Evolutionary conservation across 1,140 invertebrate species (phyloP), one percentile per base, ranked within the genome.

Genomic region (Pachypsylla venusta): DNA sequence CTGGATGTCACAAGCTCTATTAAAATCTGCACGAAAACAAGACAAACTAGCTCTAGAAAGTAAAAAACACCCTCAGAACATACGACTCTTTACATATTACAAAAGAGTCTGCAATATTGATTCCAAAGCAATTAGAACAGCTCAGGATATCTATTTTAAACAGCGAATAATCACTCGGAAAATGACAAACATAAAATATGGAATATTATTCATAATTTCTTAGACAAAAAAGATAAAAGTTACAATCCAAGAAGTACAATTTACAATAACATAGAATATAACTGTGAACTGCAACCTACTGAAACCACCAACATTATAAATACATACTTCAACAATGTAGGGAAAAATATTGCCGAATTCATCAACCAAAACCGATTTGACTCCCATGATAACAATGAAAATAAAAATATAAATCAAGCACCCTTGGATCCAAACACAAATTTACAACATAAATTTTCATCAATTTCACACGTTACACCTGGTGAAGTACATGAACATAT

Each of bases 61-160:
- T 53, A 58, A 53, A 25, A 27, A 1, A 58, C 16, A 1, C 25
- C 57, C 40, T 14, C 20, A 25, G n/a, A 42, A 57, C 19, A 28
- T 48, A 20, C 24, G 42, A 54, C 2, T 30, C 27, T 48, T 1
- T 4, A 24, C 28, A 59, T 13, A 54, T 25, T 59, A 28, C 48
- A 59, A 54, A 54, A 53, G 19, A 58, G 35, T 13, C 19, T 22
- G 42, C 22, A 59, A 59, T 35, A 53, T 53, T 14, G 25, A 20
- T 48, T 24, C 16, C 48, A 25, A 13, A 20, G 35, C 13, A 59
- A 59, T 16, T 48, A 53, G 22, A 53, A 48, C 24, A 24, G 24
- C 39, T 53, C 39, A 40, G 42, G 24, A 25, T 25, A 53, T 35
- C 13, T 48, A 59, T 35, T 48, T 14, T 10, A 53, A 27, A 14